Conservation (phyloP, 2,113 vertebrate species). For the Hystrix brachyura region DNA sequence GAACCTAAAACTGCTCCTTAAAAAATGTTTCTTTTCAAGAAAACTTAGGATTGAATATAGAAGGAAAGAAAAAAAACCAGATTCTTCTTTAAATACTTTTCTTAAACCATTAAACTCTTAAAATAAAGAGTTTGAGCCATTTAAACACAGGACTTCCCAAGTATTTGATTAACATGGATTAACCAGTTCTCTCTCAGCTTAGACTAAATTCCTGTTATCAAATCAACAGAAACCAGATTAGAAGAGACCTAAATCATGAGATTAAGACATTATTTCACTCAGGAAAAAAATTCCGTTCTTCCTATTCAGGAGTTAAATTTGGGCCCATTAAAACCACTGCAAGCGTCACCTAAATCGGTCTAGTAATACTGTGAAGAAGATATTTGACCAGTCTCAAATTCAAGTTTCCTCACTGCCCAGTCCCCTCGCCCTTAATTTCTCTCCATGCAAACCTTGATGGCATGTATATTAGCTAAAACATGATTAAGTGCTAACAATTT, state of each 20-base stretch:
- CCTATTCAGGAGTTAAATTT: constrained; percentile 31
- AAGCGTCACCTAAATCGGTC: background rate
- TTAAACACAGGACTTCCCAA: constrained; percentile 30
- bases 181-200: constrained; percentile 25
- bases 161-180: constrained; percentile 32
- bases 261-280: constrained; percentile 44
- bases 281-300: constrained; percentile 51
- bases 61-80: background rate
- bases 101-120: constrained; percentile 19
- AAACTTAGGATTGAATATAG: background rate
- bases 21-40: background rate
- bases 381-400: background rate
- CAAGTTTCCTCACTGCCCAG: background rate
- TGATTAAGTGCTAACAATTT: constrained; percentile 54
- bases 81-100: constrained; percentile 27
- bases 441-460: background rate
- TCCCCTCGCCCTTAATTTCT: background rate
- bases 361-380: background rate
- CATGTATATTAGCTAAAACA: constrained; percentile 33
- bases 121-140: constrained; percentile 7
- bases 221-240: constrained; percentile 54
- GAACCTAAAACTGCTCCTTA: background rate
- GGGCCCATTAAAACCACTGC: constrained; percentile 2
- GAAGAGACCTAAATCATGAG: background rate
- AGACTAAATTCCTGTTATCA: constrained; percentile 29